Evolutionary conservation across 1,140 invertebrate species (phyloP).

Genomic region (Zaprionus nigranus): DNA sequence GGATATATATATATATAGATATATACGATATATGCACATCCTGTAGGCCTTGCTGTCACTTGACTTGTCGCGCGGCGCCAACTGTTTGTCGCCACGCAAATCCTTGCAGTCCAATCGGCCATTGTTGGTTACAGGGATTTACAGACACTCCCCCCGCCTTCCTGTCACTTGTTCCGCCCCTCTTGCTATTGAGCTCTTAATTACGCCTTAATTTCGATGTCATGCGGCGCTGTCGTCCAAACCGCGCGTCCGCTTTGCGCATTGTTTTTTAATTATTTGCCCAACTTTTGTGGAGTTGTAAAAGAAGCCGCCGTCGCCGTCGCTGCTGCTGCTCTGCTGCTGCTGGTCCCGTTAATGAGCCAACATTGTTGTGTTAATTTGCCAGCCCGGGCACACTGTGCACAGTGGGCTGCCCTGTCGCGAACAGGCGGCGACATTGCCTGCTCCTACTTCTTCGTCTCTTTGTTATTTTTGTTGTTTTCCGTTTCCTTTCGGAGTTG

Average conservation of each 20-base stretch:
- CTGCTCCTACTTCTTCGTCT: not conserved
- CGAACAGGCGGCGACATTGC: not conserved
- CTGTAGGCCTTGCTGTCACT: constrained; percentile 52
- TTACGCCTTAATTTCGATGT: constrained; percentile 75
- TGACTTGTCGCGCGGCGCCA: constrained; percentile 56
- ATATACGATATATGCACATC: not conserved
- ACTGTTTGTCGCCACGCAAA: constrained; percentile 56
- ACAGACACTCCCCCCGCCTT: constrained; percentile 41
- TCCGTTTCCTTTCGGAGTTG: constrained; percentile 1
- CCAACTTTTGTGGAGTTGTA: constrained; percentile 72
- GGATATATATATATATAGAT: not conserved
- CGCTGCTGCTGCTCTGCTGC: not conserved
- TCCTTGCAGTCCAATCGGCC: constrained; percentile 26
- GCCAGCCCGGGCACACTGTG: constrained; percentile 50
- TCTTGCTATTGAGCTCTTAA: constrained; percentile 56
- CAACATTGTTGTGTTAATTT: constrained; percentile 83
- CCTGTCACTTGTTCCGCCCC: constrained; percentile 1
- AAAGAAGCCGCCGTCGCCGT: constrained; percentile 41
- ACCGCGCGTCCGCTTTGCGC: constrained; percentile 49
- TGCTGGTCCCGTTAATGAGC: constrained; percentile 68
- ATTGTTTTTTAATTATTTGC: constrained; percentile 82
- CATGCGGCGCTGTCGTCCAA: constrained; percentile 32
- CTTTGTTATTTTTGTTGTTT: constrained; percentile 2
- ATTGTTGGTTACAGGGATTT: constrained; percentile 69
- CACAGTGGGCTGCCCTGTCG: constrained; percentile 12